These are phyloP conservation scores for Xiphorhynchus erythropygius DNA, from an alignment of 2,797 vertebrate species.

Conservation along the genomic window DNA sequence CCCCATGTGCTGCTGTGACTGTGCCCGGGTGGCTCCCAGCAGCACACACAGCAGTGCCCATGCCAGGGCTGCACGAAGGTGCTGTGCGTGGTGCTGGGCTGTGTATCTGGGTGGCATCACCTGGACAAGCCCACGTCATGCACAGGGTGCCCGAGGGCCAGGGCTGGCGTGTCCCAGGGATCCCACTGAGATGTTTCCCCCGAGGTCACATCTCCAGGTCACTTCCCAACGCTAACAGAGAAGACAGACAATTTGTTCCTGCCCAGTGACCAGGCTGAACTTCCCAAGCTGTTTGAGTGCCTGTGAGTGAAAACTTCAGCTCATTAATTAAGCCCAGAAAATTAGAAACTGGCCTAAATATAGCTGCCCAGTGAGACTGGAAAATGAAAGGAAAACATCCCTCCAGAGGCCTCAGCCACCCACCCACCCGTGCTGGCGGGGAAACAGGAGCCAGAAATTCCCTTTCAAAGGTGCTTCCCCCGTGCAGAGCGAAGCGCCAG, in stretches of 20 bases:
- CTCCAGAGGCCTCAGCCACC: background rate
- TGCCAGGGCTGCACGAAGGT: accelerated
- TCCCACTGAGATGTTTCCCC: background rate
- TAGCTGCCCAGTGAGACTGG: constrained; percentile 29
- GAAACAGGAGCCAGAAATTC: constrained; percentile 24
- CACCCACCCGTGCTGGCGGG: background rate
- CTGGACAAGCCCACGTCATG: accelerated
- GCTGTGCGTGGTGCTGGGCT: accelerated
- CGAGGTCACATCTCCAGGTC: background rate
- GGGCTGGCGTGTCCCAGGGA: background rate
- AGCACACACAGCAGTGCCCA: accelerated
- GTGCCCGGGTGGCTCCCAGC: accelerated
- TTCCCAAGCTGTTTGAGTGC: background rate
- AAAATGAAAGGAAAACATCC: constrained; percentile 6
- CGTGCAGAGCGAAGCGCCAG: background rate
- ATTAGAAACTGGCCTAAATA: constrained; percentile 50
- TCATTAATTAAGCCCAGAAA: constrained; percentile 50
- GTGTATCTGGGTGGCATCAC: accelerated
- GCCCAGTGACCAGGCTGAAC: constrained; percentile 13
- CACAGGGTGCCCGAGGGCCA: background rate
- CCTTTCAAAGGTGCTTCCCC: background rate
- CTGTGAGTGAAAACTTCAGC: constrained; percentile 21
- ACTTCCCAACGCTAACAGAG: background rate
- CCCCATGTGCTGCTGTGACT: background rate
- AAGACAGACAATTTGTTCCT: background rate